Conservation (phyloP, 2,113 vertebrate species). For the chimpanzee (Pan troglodytes) region DNA sequence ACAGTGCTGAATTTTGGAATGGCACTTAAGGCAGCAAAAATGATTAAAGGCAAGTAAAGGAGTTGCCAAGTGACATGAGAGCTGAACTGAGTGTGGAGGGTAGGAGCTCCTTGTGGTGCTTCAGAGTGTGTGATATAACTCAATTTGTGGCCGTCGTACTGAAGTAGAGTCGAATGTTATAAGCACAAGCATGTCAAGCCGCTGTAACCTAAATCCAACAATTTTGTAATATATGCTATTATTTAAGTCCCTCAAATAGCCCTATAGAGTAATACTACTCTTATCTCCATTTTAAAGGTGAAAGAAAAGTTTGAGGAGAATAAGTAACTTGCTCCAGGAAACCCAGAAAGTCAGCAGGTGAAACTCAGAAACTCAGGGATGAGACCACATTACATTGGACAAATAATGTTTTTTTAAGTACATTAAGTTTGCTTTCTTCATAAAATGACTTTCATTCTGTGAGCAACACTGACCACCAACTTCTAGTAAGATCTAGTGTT, state of each 20-base stretch:
- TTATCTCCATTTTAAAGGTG: background rate
- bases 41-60: background rate
- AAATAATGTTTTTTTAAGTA: background rate
- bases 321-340: background rate
- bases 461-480: background rate
- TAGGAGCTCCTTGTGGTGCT: background rate
- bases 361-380: background rate
- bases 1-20: background rate
- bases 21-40: background rate
- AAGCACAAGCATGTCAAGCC: background rate
- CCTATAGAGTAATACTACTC: background rate
- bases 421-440: background rate
- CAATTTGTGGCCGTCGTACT: background rate
- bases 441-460: background rate
- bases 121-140: background rate
- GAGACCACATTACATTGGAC: background rate
- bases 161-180: background rate
- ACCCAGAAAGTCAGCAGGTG: background rate
- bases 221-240: background rate
- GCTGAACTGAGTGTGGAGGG: background rate
- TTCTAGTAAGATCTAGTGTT: background rate
- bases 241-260: background rate
- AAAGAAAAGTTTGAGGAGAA: background rate
- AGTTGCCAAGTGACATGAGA: background rate
- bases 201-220: background rate